Conservation (phyloP, 2,888 invertebrate species). For the Alentia gelatinosa region DNA sequence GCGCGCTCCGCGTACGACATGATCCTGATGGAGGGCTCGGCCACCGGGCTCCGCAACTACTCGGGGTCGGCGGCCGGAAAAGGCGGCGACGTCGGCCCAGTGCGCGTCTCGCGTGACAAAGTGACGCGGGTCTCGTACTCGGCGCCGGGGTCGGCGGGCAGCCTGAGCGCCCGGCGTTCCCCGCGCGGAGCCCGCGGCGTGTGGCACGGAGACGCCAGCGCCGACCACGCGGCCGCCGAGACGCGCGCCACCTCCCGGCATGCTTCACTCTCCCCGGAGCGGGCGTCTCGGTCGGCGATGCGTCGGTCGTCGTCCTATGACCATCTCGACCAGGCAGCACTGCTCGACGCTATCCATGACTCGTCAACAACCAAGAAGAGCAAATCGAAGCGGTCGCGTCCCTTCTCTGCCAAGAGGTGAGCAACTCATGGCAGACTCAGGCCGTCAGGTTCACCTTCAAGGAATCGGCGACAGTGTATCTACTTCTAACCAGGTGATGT, state of each 20-base stretch:
- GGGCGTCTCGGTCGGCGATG: neutral
- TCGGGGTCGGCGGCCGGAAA: no score
- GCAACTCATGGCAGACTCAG: neutral
- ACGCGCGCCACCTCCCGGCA: neutral
- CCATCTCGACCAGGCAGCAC: neutral
- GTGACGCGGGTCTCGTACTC: neutral
- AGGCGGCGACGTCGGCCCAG: neutral
- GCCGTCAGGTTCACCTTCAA: neutral
- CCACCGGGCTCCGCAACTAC: slow-evolving; percentile 8
- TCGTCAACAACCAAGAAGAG: neutral
- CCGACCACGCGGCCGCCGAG: neutral
- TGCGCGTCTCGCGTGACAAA: neutral
- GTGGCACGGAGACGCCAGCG: slow-evolving; percentile 18
- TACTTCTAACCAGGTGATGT: neutral
- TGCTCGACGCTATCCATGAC: neutral
- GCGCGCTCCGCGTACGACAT: slow-evolving; percentile 30
- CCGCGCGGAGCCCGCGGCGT: neutral
- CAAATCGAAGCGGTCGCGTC: neutral
- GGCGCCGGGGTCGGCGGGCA: neutral
- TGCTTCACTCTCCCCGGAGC: neutral
- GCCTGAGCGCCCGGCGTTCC: neutral
- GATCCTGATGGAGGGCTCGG: slow-evolving; percentile 34
- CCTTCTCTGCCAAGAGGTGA: slow-evolving; percentile 31
- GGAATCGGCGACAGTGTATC: neutral
- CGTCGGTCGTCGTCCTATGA: neutral